phyloP scores from a whole-genome alignment of 2,113 vertebrate species.

The Tachuris rubrigastra region DNA sequence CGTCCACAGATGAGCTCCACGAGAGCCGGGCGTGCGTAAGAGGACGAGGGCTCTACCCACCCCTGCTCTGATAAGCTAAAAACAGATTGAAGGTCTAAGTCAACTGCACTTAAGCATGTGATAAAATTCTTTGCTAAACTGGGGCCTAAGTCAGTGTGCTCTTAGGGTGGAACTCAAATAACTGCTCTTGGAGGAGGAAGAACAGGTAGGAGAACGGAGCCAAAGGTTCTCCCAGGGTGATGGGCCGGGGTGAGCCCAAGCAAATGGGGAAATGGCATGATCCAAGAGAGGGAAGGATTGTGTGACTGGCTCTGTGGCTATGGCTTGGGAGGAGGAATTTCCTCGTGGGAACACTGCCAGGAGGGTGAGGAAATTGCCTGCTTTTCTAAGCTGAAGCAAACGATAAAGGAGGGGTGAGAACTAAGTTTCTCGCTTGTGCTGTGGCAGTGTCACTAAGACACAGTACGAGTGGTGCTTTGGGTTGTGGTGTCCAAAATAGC shows the following conservation, averaged over 20 bases:
- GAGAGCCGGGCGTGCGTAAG: fast-evolving
- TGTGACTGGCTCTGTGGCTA: background rate
- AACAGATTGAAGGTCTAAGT: background rate
- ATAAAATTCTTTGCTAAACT: slow-evolving; percentile 54
- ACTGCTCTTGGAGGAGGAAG: background rate
- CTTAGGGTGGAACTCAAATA: slow-evolving; percentile 33
- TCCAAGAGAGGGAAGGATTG: background rate
- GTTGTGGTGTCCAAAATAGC: background rate
- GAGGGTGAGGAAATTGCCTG: slow-evolving; percentile 10
- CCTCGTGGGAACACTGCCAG: background rate
- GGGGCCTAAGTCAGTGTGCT: slow-evolving; percentile 29
- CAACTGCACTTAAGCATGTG: background rate
- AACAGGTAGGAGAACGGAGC: background rate
- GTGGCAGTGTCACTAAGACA: background rate
- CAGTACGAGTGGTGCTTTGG: background rate
- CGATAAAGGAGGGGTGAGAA: background rate
- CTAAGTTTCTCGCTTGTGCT: background rate
- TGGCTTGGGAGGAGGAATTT: slow-evolving; percentile 26
- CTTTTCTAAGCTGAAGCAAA: slow-evolving; percentile 10
- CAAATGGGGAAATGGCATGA: background rate
- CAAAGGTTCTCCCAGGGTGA: slow-evolving; percentile 13
- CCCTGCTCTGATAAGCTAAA: slow-evolving; percentile 28
- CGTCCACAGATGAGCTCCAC: background rate
- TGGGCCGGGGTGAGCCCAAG: background rate
- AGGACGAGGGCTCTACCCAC: background rate